Percentiles rank a stretch among this genome's conserved stretches.
These are phyloP conservation scores for Luffia ferchaultella DNA, from an alignment of 2,888 invertebrate genomes.

Conservation along the genomic window DNA sequence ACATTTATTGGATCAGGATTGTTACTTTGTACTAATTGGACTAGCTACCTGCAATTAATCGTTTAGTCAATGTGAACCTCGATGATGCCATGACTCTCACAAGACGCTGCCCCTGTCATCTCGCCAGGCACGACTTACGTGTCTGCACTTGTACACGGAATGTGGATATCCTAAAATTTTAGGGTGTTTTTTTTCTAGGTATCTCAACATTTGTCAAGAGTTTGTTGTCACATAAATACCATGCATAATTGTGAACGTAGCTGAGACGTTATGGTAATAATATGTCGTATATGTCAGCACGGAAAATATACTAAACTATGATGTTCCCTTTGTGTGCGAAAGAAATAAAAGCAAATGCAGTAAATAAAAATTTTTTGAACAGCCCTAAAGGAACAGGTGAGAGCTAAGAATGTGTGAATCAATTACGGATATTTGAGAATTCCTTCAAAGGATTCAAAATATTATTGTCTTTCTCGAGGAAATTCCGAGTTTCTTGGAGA, in stretches of 20 bases:
- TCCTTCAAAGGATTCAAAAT: background rate
- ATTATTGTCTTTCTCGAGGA: background rate
- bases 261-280: conserved; percentile 53
- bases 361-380: conserved; percentile 64
- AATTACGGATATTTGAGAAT: background rate
- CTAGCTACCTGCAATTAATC: conserved; percentile 32
- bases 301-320: conserved; percentile 51
- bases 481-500: background rate
- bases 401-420: conserved; percentile 52
- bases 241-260: conserved; percentile 48
- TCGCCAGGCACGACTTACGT: conserved; percentile 22
- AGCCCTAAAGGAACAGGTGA: conserved; percentile 63
- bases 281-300: conserved; percentile 55
- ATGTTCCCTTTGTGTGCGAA: conserved; percentile 59
- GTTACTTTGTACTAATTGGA: conserved; percentile 20
- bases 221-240: conserved; percentile 33
- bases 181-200: conserved; percentile 67
- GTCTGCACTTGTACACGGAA: conserved; percentile 24
- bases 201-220: conserved; percentile 45
- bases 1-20: conserved; percentile 31
- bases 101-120: conserved; percentile 27
- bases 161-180: conserved; percentile 41
- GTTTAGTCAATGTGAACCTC: conserved; percentile 49
- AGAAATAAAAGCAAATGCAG: conserved; percentile 46
- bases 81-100: conserved; percentile 30